Evolutionary conservation across 2,113 vertebrate genomes (phyloP).

Genomic region (Entomyzon cyanotis): DNA sequence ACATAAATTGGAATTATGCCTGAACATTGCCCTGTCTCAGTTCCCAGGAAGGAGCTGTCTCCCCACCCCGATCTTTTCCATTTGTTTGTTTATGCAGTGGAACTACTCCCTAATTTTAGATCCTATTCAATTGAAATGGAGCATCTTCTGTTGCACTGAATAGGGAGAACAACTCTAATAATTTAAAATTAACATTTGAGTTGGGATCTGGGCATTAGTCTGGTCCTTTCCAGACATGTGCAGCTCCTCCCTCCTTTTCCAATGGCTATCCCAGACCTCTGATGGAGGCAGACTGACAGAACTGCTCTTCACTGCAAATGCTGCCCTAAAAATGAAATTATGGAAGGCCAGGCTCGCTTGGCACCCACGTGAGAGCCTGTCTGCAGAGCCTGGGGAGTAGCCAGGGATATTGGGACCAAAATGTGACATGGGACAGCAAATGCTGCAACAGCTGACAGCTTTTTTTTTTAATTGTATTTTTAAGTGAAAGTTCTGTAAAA

Average conservation of each 20-base stretch:
- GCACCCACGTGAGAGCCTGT: accelerated
- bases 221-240: background rate
- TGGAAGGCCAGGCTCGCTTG: background rate
- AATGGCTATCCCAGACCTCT: background rate
- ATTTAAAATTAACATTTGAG: background rate
- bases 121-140: background rate
- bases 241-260: background rate
- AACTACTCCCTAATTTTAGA: background rate
- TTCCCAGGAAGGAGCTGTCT: background rate
- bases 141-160: background rate
- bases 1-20: background rate
- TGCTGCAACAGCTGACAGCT: background rate
- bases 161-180: background rate
- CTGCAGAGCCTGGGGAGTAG: background rate
- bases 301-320: background rate
- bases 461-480: background rate
- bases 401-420: background rate
- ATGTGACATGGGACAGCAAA: background rate
- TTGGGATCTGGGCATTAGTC: background rate
- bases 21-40: background rate
- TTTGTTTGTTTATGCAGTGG: background rate
- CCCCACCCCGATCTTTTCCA: accelerated
- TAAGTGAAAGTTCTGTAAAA: background rate
- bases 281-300: background rate
- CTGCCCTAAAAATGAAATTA: background rate